Conservation (phyloP, 1,140 invertebrate genomes). For the Phymorhynchus buccinoides region DNA sequence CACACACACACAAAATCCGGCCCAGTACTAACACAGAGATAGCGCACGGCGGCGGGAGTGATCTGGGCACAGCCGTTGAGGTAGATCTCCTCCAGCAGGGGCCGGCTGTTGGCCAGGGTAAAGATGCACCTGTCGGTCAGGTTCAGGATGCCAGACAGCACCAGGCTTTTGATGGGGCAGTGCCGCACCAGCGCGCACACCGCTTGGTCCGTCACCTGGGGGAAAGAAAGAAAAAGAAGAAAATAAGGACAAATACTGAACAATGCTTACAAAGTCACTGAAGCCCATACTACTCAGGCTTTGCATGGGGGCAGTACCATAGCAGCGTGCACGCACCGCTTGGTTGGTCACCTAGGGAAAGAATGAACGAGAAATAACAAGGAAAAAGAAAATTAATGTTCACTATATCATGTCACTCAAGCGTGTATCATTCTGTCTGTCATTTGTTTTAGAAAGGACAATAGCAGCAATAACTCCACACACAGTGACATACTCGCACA, state of each 20-base stretch:
- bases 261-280: too few relatives aligned
- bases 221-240: neutral
- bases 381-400: too few relatives aligned
- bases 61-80: slow-evolving; percentile 68
- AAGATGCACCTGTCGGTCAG: slow-evolving; percentile 70
- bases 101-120: slow-evolving; percentile 67
- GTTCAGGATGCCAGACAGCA: slow-evolving; percentile 63
- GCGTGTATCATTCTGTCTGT: too few relatives aligned
- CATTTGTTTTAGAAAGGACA: too few relatives aligned
- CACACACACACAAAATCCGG: too few relatives aligned
- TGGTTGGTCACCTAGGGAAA: too few relatives aligned
- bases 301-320: too few relatives aligned
- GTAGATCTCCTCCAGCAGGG: slow-evolving; percentile 66
- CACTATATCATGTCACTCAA: too few relatives aligned
- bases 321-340: too few relatives aligned
- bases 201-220: slow-evolving; percentile 66
- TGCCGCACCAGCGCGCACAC: slow-evolving; percentile 61
- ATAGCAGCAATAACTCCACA: neutral
- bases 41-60: slow-evolving; percentile 61
- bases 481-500: neutral
- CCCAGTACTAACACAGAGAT: slow-evolving; percentile 60
- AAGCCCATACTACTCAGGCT: too few relatives aligned
- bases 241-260: neutral
- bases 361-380: too few relatives aligned
- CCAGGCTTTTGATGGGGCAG: slow-evolving; percentile 59